Base-by-base conservation (phyloP, 2,797 vertebrate genomes). In the Spatula clypeata region DNA sequence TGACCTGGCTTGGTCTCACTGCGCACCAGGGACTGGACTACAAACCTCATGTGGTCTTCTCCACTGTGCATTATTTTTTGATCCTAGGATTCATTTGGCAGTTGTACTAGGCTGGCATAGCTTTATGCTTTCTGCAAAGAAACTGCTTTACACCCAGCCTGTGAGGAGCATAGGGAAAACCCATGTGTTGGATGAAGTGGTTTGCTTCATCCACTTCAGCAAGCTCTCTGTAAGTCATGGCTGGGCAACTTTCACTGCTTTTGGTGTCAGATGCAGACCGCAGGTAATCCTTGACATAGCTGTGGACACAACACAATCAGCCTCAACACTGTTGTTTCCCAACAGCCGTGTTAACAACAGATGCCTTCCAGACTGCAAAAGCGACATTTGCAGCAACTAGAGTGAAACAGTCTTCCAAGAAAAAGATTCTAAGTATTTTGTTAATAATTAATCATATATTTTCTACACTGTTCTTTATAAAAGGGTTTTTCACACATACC, bases 241-340 rank as follows among this genome's bases (percentile, higher is more conserved):
- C 74, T 80, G 82, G 66, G 66, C 54, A 55, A 47, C 82, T 89
- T 75, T 42, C 83, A 23, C 9, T 19, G 20, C 84, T 89, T 75
- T 45, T 54, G 14, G 16, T 24, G 20, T 32, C 77, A 93, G 74
- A 93, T 18, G 27, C 32, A 88, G 79, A 84, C 69, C 3, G 11
- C 13, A 42, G 36, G 18, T 49, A 29, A 17, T 54, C 31, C 47
- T 54, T 54, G 45, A 65, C 20, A 53, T 12, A 64, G 3, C 36
- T 29, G 36, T 29, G 13, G 9, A 9, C 1, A 17, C 31, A 64
- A 90, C 45, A 61, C 90, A 88, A 81, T 79, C 88, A 91, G 88
- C 94, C 85, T 65, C 82, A 38, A 90, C 82, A 45, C 60, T 92
- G 70, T 47, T 79, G 86, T 94, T 87, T 87, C 73, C 92, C 51